Percentiles rank a stretch among this genome's conserved stretches.
Evolutionary conservation across 2,797 vertebrate species (phyloP).

Genomic region (Etheostoma nigrum): DNA sequence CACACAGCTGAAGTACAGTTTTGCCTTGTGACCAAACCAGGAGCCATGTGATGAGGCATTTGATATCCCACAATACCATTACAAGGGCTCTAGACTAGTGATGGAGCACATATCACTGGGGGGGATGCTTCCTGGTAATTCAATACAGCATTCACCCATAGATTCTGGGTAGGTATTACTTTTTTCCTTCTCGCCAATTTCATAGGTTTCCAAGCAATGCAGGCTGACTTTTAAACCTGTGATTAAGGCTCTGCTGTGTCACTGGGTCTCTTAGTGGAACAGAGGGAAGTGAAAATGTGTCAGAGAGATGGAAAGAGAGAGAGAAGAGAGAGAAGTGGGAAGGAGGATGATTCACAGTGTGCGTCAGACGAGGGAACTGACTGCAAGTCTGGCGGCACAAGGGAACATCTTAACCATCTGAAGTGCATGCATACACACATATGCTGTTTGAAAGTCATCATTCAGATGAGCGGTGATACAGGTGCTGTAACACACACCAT

Average conservation of each 20-base stretch:
- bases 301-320: conserved; percentile 54
- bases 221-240: conserved; percentile 60
- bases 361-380: conserved; percentile 79
- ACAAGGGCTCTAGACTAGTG: conserved; percentile 60
- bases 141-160: conserved; percentile 28
- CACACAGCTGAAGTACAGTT: conserved; percentile 41
- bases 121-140: conserved; percentile 37
- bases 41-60: conserved; percentile 58
- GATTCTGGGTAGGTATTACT: conserved; percentile 30
- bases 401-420: conserved; percentile 73
- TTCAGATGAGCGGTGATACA: conserved; percentile 18
- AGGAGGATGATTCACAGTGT: conserved; percentile 77
- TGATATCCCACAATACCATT: conserved; percentile 75
- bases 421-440: conserved; percentile 33
- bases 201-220: conserved; percentile 46
- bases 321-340: conserved; percentile 43
- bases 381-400: conserved; percentile 71
- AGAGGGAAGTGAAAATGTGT: conserved; percentile 71
- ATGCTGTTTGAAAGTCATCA: conserved; percentile 42
- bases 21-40: conserved; percentile 37
- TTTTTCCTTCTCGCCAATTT: conserved; percentile 23
- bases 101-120: conserved; percentile 33
- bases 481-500: conserved; percentile 24
- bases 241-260: conserved; percentile 78
- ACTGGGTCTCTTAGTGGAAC: conserved; percentile 70